These are phyloP conservation scores for Trachelus iudaicus DNA, from an alignment of 2,888 invertebrate species.

Conservation along the genomic window DNA sequence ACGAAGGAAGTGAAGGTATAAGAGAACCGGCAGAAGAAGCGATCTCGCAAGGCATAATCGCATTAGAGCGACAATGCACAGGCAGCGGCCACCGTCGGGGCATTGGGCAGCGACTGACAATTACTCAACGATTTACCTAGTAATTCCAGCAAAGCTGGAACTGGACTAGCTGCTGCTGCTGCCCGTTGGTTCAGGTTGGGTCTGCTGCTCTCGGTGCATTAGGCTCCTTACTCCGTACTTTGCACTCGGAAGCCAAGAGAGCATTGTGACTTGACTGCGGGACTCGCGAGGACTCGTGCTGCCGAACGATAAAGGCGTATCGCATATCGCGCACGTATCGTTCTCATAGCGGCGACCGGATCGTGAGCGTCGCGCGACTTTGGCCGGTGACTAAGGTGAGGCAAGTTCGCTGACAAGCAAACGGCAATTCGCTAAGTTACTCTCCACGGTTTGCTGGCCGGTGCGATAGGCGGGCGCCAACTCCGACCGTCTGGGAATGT, in stretches of 20 bases:
- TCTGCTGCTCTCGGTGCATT: no score
- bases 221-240: no score
- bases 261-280: no score
- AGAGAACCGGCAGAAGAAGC: no score
- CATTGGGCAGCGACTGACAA: background rate
- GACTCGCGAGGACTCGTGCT: background rate
- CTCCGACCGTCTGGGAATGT: conserved; percentile 57
- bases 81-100: no score
- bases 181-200: no score
- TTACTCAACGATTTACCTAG: background rate
- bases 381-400: background rate
- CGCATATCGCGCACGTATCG: background rate
- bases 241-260: no score
- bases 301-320: background rate
- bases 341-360: background rate
- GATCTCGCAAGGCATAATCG: no score
- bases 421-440: conserved; percentile 36
- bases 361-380: background rate
- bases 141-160: background rate
- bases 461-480: conserved; percentile 53
- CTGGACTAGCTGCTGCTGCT: no score
- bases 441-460: conserved; percentile 44
- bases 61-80: no score
- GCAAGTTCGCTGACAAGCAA: conserved; percentile 2
- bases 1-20: no score